phyloP scores from a whole-genome alignment of 2,113 vertebrate genomes.

The Pteropus alecto region DNA sequence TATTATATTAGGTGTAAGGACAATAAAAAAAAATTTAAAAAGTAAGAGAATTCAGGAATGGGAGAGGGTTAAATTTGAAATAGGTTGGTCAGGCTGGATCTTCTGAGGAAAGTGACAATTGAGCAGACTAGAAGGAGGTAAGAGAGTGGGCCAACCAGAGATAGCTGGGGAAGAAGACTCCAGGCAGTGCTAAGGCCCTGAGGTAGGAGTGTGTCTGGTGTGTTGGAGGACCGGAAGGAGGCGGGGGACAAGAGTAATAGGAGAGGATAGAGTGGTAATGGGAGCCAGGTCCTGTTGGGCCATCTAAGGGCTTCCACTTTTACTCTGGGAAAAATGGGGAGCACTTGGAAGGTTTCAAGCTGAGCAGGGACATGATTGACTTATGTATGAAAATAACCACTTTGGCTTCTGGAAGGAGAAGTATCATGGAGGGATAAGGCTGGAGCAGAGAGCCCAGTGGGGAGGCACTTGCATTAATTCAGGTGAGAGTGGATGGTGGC shows the following conservation, averaged over 20 bases:
- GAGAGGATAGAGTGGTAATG: background rate
- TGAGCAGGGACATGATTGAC: background rate
- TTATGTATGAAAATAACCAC: background rate
- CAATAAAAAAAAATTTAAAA: background rate
- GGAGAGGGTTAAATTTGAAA: background rate
- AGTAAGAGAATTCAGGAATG: background rate
- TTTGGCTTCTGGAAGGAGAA: background rate
- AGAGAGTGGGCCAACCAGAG: background rate
- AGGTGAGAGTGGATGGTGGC: background rate
- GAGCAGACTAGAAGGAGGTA: background rate
- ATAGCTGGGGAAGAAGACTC: background rate
- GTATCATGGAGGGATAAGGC: background rate
- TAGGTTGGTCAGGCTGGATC: background rate
- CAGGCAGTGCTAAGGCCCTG: background rate
- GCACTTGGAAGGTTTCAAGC: background rate
- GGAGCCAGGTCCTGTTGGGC: background rate
- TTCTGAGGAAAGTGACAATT: background rate
- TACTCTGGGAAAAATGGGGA: background rate
- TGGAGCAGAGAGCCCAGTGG: background rate
- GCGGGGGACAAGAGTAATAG: accelerated
- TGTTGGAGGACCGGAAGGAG: background rate
- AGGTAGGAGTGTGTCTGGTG: background rate
- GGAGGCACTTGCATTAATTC: background rate
- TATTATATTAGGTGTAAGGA: background rate
- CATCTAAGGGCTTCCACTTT: background rate